These are phyloP conservation scores for Gambusia yucatana DNA, from an alignment of 2,797 vertebrate species.

Conservation along the genomic window DNA sequence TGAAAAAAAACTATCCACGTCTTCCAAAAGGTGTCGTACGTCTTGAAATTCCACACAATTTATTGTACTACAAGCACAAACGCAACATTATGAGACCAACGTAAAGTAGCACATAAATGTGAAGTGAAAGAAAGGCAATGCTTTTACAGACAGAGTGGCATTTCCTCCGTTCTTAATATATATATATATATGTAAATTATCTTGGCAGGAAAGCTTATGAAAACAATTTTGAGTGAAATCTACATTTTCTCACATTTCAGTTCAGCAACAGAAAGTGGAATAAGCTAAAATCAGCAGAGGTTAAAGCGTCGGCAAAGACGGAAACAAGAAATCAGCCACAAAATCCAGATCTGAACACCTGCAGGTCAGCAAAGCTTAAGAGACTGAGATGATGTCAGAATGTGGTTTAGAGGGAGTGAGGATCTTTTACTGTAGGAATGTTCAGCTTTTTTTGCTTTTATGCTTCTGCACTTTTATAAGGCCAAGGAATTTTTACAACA, in stretches of 20 bases:
- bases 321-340: background rate
- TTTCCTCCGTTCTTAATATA: background rate
- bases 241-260: background rate
- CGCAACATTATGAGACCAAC: background rate
- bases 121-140: background rate
- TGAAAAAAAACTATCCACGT: too few relatives aligned
- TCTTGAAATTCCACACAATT: background rate
- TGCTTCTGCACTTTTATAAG: conserved; percentile 1
- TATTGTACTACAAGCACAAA: background rate
- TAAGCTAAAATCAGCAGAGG: background rate
- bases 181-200: too few relatives aligned
- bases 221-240: background rate
- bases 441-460: background rate
- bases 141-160: background rate
- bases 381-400: background rate
- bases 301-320: background rate
- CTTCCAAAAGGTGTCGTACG: background rate
- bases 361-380: background rate
- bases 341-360: background rate
- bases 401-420: background rate
- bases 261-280: background rate
- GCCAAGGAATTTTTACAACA: background rate
- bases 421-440: background rate
- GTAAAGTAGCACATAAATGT: background rate
- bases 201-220: background rate